Evolutionary conservation across 2,113 vertebrate species (phyloP), one percentile per base, ranked within the genome.

Genomic region (Rissa tridactyla): DNA sequence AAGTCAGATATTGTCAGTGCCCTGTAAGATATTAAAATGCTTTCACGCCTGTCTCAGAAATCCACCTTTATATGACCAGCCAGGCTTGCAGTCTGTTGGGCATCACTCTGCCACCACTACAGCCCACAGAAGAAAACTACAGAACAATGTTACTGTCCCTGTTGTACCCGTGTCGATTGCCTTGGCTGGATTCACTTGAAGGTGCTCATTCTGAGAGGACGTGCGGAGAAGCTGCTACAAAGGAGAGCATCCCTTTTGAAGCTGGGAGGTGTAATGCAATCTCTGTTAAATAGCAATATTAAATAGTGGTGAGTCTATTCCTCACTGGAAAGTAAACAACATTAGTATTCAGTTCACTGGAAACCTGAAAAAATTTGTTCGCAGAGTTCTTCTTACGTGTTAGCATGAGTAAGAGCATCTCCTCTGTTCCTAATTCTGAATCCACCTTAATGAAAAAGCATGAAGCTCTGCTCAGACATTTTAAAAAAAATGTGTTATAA

Each of bases 151-250:
- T 36, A 13, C 47, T 71, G 22, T 44, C 34, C 29, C 36, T 58
- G 34, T 42, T 0, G 0, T 17, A 29, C 30, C 49, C 26, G 15
- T 18, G 47, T 46, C 1, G 0, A 10, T 20, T 86, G 29, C 42
- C 68, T 49, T 54, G 42, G 30, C 36, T 83, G 55, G n/a, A 66
- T 62, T 83, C 62, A 54, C 71, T 20, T 58, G 29, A 77, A 73
- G 68, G 7, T 55, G 15, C 30, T 75, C 16, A 11, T 47, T 54
- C 17, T 51, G 17, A 68, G 4, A 9, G 32, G 60, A 60, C 6
- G n/a, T 68, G 17, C 22, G 58, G 4, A 9, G n/a, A 62, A 60
- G 6, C 32, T 71, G 22, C 22, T 73, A 40, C 32, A 68, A 85
- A 87, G 42, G 18, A 55, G 3, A 2, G 4, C 34, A 71, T 61